Evolutionary conservation across 2,113 vertebrate species (phyloP).

Genomic region (Anarrhichthys ocellatus): DNA sequence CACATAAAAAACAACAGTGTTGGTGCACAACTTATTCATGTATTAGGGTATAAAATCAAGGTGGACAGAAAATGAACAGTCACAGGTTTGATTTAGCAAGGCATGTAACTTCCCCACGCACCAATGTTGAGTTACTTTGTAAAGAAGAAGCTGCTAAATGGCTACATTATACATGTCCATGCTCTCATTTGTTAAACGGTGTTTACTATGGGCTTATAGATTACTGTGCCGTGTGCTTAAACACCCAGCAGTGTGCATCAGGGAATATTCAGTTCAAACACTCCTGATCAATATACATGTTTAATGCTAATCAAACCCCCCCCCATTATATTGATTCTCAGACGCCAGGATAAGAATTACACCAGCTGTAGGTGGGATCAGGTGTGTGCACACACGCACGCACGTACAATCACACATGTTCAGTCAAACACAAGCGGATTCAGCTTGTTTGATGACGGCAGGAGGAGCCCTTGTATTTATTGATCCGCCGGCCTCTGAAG

Average conservation of each 20-base stretch:
- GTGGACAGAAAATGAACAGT: not conserved
- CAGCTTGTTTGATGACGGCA: slow-evolving; percentile 59
- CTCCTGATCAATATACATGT: slow-evolving; percentile 75
- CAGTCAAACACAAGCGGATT: slow-evolving; percentile 44
- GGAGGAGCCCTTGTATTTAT: slow-evolving; percentile 69
- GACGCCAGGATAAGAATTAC: slow-evolving; percentile 17
- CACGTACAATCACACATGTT: not conserved
- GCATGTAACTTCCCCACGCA: not conserved
- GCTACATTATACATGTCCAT: not conserved
- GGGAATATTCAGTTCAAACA: slow-evolving; percentile 60
- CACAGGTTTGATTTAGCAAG: not conserved
- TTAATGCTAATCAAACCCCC: slow-evolving; percentile 72
- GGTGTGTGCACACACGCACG: slow-evolving; percentile 16
- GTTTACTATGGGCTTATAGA: slow-evolving; percentile 39
- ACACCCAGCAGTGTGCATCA: slow-evolving; percentile 16
- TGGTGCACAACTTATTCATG: not conserved
- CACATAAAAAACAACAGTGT: not conserved
- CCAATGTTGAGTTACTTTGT: not conserved
- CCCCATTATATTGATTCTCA: slow-evolving; percentile 60
- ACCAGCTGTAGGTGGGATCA: slow-evolving; percentile 36
- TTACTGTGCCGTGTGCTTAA: slow-evolving; percentile 46
- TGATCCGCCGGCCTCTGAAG: slow-evolving; percentile 72
- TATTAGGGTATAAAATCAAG: not conserved
- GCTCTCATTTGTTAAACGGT: slow-evolving; percentile 31
- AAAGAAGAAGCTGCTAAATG: slow-evolving; percentile 2